A percentile compares a stretch with the other conserved stretches of the same genome.
Evolutionary conservation across 2,797 vertebrate genomes (phyloP).

Genomic region (Etheostoma nigrum): DNA sequence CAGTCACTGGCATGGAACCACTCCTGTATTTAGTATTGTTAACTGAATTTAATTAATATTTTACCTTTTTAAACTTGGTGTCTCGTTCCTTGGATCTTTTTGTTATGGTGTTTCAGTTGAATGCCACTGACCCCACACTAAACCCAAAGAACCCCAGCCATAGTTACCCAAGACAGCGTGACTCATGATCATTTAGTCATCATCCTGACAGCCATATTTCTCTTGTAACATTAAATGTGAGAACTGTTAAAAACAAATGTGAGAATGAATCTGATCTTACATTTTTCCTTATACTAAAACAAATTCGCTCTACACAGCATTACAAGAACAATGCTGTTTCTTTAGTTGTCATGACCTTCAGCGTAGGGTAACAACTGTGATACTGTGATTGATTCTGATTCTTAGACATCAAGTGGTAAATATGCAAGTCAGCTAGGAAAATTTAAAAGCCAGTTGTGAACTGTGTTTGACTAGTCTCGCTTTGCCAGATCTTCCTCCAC

Average conservation of each 20-base stretch:
- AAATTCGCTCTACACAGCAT: background rate
- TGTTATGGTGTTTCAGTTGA: background rate
- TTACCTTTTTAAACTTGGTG: background rate
- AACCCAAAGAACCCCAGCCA: background rate
- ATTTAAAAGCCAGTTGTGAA: background rate
- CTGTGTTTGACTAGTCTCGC: no score
- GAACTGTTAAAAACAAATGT: no score
- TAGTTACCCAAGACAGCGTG: background rate
- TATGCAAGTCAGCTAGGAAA: background rate
- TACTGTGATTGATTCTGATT: no score
- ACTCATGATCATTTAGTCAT: background rate
- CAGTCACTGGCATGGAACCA: background rate
- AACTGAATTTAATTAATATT: background rate
- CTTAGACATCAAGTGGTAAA: background rate
- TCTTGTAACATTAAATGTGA: background rate
- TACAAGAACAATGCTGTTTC: background rate
- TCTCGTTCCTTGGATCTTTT: background rate
- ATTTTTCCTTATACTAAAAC: background rate
- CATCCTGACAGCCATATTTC: background rate
- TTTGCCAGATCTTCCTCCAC: no score
- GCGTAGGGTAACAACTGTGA: no score
- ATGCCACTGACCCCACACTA: background rate
- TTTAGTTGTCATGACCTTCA: background rate
- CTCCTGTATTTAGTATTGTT: constrained; percentile 12
- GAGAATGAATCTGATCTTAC: background rate